Base-by-base conservation (phyloP, 2,888 invertebrate species). In the Drosophila tripunctata region DNA sequence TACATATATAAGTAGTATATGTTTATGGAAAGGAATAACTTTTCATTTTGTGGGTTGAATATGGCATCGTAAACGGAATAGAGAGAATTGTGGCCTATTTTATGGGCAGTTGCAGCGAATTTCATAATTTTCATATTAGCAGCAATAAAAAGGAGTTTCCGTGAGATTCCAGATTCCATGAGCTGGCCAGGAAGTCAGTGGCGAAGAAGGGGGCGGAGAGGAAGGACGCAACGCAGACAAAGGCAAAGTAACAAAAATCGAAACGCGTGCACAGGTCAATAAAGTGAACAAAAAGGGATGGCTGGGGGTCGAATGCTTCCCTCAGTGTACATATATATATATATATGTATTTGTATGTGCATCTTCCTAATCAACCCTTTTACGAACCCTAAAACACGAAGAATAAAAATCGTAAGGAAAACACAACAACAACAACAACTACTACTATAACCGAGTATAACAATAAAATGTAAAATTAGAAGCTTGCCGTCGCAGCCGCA, bases 381-480 rank as follows among this genome's bases (percentile, higher is more conserved):
- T 51, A 82, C 83, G 83, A 87, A 87, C 82, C 88, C 82, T 79
- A 78, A 81, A 75, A 87, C n/a, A 72, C 63, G 77, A 64, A 57
- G 60, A 68, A 78, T 64, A 71, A 82, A 79, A 78, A 75, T 62
- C 67, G 41, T 54, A 51, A 74, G 44, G 66, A 8, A 22, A 54
- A 54, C 50, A 31, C 62, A 55, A 35, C 50, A 61, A 36, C 51
- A 27, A 24, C 33, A 27, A 33, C 48, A 51, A 69, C 58, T 72
- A 67, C 72, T 75, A 68, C 77, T 68, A 80, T 67, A 70, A 61
- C 55, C 21, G 57, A 65, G 58, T 60, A 78, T 67, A 77, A 84
- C 85, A 85, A 75, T 81, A 88, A 88, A 84, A 81, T 88, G 76
- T 82, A 72, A 83, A 87, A 83, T 83, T 88, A 83, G 86, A 89